Base-by-base conservation (phyloP, 2,113 vertebrate genomes). In the Nesoenas mayeri region DNA sequence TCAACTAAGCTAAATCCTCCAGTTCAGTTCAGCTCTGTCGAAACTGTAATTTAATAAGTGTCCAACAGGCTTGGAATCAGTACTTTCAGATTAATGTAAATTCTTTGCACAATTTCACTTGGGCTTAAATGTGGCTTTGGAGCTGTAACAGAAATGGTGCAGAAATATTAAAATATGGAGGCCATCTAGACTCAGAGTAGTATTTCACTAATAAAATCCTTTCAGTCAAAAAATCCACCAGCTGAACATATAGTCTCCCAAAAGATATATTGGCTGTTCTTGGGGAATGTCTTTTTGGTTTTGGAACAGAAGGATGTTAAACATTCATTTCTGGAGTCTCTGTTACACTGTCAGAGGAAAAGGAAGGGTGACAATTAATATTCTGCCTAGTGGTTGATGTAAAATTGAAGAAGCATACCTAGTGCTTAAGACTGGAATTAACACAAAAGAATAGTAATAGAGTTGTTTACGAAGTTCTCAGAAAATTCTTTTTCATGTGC, bases 141-240 rank as follows among this genome's bases (percentile, higher is more conserved):
- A 74, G 15, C 26, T 57, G 9, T 71, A 78, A 74, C 17, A 47
- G 38, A 85, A 84, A 51, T 34, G 42, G 7, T 87, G 25, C 20
- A 66, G 64, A 91, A 91, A 89, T 75, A 71, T 5, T 66, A 67
- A 84, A 71, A 81, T 85, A 51, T 29, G 11, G 34, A 71, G 13
- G 20, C 6, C 20, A 34, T 64, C 25, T 75, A 87, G 15, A 44
- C 8, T 81, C 15, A 36, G 47, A 34, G 20, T 7, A 31, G 4
- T 64, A n/a, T 74, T 87, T 84, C 29, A 25, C 21, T 62, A 62
- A 66, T 54, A 54, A 80, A 80, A 38, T 16, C 3, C 9, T 70
- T 79, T 48, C 36, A 56, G 4, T 42, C 9, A 82, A 67, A 66
- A 92, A 87, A 32, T 60, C 22, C 13, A 38, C 24, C 4, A 60